A percentile compares a stretch with the other conserved stretches of the same genome.
These are phyloP conservation scores for Cranoglanis bouderius DNA, from an alignment of 2,113 vertebrate species.

Conservation along the genomic window DNA sequence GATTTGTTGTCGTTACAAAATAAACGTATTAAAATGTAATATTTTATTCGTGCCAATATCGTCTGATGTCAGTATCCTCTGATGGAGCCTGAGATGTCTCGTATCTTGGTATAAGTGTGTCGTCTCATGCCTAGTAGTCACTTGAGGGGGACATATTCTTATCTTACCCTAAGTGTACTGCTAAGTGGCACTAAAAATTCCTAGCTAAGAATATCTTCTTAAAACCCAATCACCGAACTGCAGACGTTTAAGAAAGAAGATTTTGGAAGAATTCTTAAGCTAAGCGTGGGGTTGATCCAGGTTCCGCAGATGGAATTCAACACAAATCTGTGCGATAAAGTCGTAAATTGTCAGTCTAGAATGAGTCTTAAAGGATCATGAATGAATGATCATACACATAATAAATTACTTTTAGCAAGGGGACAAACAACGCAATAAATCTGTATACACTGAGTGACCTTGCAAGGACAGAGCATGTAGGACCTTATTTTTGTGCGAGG, in stretches of 20 bases:
- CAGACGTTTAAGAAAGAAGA: neutral
- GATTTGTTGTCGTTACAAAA: neutral
- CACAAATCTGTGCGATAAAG: neutral
- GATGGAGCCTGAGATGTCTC: neutral
- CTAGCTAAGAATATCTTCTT: neutral
- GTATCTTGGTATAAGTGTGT: neutral
- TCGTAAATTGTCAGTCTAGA: neutral
- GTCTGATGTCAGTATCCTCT: neutral
- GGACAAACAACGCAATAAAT: neutral
- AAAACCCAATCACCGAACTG: neutral
- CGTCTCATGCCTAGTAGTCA: neutral
- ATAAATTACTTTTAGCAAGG: neutral
- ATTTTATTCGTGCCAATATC: no score
- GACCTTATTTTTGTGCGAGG: neutral
- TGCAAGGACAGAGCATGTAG: neutral
- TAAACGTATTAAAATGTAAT: neutral
- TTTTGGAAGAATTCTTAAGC: neutral
- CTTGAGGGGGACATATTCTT: neutral
- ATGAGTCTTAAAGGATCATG: neutral
- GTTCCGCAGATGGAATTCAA: neutral
- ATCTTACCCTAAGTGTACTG: neutral
- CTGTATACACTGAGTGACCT: neutral
- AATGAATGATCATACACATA: neutral
- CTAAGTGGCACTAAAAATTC: neutral
- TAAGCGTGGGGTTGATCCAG: no score